phyloP scores from a whole-genome alignment of 2,113 vertebrate genomes.

The Mustelus asterias region DNA sequence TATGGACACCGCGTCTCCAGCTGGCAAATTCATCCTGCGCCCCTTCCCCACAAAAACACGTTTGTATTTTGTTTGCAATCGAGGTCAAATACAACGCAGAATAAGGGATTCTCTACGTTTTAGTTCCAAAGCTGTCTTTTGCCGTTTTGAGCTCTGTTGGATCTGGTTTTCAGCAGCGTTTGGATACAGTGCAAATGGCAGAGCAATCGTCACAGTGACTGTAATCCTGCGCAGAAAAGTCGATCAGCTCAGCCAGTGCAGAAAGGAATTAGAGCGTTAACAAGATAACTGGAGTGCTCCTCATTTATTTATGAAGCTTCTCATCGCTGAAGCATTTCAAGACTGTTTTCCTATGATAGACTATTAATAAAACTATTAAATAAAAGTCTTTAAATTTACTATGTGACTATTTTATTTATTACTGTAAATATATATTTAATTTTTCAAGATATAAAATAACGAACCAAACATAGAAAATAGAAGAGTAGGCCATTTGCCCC shows the following conservation, averaged over 20 bases:
- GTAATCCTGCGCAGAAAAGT: neutral
- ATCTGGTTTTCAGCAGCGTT: neutral
- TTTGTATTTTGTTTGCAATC: neutral
- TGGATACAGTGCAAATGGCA: neutral
- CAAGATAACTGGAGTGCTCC: neutral
- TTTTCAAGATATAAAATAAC: neutral
- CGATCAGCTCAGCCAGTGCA: neutral
- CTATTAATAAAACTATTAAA: neutral
- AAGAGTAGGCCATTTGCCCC: no score
- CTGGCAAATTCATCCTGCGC: neutral
- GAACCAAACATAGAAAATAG: no score
- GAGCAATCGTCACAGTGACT: conserved; percentile 21
- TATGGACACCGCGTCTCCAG: conserved; percentile 34
- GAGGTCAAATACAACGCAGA: neutral
- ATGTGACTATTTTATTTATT: neutral
- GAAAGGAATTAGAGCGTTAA: neutral
- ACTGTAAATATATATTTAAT: neutral
- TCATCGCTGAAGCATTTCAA: neutral
- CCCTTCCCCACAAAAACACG: neutral
- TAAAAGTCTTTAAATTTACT: neutral
- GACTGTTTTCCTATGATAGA: neutral
- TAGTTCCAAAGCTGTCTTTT: neutral
- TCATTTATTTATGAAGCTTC: neutral
- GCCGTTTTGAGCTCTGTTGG: neutral
- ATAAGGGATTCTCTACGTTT: neutral